Conservation (phyloP, 2,888 invertebrate species). For the Labia minor region DNA sequence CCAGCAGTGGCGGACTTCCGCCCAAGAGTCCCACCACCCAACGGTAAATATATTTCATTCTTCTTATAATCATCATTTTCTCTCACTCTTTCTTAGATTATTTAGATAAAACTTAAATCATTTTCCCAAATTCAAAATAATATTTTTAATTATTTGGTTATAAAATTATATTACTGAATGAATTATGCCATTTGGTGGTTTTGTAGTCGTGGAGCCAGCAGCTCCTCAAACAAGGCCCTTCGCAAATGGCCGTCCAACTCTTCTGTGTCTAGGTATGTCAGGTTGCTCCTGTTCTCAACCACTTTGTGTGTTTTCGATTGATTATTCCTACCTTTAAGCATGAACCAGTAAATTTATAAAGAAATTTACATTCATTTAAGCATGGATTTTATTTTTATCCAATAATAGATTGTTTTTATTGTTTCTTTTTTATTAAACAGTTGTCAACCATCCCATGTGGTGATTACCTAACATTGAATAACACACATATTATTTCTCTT, state of each 20-base stretch:
- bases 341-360: too few relatives aligned
- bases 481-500: too few relatives aligned
- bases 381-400: too few relatives aligned
- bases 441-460: too few relatives aligned
- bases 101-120: constrained; percentile 3
- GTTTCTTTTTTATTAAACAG: too few relatives aligned
- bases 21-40: constrained; percentile 70
- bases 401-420: too few relatives aligned
- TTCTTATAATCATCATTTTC: not conserved
- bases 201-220: constrained; percentile 39
- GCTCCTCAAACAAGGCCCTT: constrained; percentile 31
- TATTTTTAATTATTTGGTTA: not conserved
- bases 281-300: not conserved
- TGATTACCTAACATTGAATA: too few relatives aligned
- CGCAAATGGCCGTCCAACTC: constrained; percentile 31
- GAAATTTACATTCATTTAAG: too few relatives aligned
- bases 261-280: constrained; percentile 29
- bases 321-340: too few relatives aligned
- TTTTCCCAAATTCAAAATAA: constrained; percentile 15
- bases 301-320: too few relatives aligned
- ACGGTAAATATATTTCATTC: constrained; percentile 47
- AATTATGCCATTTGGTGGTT: constrained; percentile 14
- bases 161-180: not conserved
- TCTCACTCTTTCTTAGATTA: constrained; percentile 16
- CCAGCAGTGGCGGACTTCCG: constrained; percentile 45